Evolutionary conservation across 2,888 invertebrate genomes (phyloP).

Genomic region (Drosophila longiperda): DNA sequence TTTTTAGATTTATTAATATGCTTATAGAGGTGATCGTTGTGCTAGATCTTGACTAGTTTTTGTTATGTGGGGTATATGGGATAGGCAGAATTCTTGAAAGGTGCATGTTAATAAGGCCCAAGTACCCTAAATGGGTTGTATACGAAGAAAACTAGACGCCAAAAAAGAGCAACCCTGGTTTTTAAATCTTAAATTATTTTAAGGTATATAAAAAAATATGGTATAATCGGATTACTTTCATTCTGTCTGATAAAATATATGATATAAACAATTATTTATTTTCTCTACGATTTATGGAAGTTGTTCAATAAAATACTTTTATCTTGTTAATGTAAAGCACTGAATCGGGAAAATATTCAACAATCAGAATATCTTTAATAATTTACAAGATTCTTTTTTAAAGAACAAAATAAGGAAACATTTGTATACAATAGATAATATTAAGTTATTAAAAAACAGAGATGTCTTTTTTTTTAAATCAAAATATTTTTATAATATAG

Average conservation of each 20-base stretch:
- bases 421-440: neutral
- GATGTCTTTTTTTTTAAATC: neutral
- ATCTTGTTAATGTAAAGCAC: neutral
- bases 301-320: neutral
- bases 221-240: neutral
- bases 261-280: neutral
- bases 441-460: neutral
- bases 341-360: neutral
- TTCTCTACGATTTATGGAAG: neutral
- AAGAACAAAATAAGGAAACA: neutral
- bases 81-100: slow-evolving; percentile 18
- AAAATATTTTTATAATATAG: neutral
- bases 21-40: slow-evolving; percentile 29
- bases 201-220: neutral
- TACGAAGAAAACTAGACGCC: slow-evolving; percentile 10
- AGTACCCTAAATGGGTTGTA: slow-evolving; percentile 18
- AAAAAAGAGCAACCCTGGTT: neutral
- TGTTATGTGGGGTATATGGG: slow-evolving; percentile 1
- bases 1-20: slow-evolving; percentile 2
- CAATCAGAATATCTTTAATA: neutral
- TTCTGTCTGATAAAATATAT: neutral
- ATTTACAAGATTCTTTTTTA: neutral
- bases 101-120: slow-evolving; percentile 11
- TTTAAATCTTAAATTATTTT: neutral
- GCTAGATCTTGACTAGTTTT: slow-evolving; percentile 41